Evolutionary conservation across 2,888 invertebrate species (phyloP), one percentile per base, ranked within the genome.

Genomic region (Dicyrtoma fusca): DNA sequence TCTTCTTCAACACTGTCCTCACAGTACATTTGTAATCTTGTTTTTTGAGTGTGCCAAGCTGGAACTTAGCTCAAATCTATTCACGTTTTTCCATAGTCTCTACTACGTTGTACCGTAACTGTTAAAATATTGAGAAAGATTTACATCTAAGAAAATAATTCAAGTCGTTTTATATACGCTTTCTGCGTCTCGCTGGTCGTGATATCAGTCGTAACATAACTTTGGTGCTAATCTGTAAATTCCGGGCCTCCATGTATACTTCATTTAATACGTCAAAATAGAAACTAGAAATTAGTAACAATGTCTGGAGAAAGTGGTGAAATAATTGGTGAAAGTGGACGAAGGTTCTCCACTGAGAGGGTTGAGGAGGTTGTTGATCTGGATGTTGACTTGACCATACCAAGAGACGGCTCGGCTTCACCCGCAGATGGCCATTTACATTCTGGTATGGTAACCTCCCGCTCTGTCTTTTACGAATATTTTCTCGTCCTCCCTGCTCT

Each of bases 271-370:
- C 14, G 21, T 13, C 3, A 21, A 55, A 55, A 55, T 19, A 55
- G 14, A 49, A 49, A 49, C 5, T 6, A 19, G 11, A 49, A 14
- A 49, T 19, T 13, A 34, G 26, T 47, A n/a, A 73, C 42, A 34
- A 74, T 74, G 74, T 72, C 74, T 23, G 74, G 74, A 47, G 71
- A 74, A 63, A 69, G 71, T 59, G 69, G 72, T 69, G 74, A 72
- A 44, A 63, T 74, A 23, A 62, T 72, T 34, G 62, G 68, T 62
- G 72, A 72, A 49, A 72, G 68, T 68, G 72, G 72, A 34, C 66
- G 74, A 63, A 65, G 74, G 44, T 75, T 75, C 66, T 72, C 72
- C 44, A 75, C 74, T 17, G 74, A 75, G 51, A 69, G 72, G 49
- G 74, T 75, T 25, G 74, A 75, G 26, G 74, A 75, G 62, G 74